Conservation (phyloP, 1,140 invertebrate species). For the Colletes latitarsis region DNA sequence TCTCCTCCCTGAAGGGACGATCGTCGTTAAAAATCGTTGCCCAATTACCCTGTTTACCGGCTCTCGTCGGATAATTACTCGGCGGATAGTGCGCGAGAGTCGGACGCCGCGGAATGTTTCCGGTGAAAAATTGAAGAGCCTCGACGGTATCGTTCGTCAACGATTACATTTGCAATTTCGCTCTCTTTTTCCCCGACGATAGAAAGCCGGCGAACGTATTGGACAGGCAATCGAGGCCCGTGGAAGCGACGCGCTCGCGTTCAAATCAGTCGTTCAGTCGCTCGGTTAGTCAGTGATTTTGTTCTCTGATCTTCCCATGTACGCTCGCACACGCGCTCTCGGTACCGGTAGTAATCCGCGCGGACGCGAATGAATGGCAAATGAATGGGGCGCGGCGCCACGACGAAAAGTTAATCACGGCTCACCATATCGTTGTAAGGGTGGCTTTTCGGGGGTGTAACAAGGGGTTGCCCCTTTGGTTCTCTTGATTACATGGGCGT, state of each 20-base stretch:
- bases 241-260: neutral
- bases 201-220: neutral
- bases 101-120: neutral
- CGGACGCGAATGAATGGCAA: constrained; percentile 81
- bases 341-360: constrained; percentile 73
- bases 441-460: constrained; percentile 74
- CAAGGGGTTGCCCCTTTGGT: constrained; percentile 66
- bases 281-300: constrained; percentile 58
- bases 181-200: neutral
- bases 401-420: constrained; percentile 82
- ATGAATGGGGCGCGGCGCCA: constrained; percentile 79
- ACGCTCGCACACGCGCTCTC: constrained; percentile 41
- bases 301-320: constrained; percentile 49
- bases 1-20: neutral
- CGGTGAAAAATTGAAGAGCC: neutral
- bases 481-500: constrained; percentile 81
- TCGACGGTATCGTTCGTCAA: neutral
- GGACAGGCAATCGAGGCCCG: constrained; percentile 3
- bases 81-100: neutral
- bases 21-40: neutral
- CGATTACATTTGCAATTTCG: constrained; percentile 24
- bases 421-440: constrained; percentile 76
- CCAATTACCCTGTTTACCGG: neutral
- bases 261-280: constrained; percentile 40
- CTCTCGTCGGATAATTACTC: neutral